These are phyloP conservation scores for Lasioglossum villosulum DNA, from an alignment of 2,888 invertebrate genomes.

Conservation along the genomic window DNA sequence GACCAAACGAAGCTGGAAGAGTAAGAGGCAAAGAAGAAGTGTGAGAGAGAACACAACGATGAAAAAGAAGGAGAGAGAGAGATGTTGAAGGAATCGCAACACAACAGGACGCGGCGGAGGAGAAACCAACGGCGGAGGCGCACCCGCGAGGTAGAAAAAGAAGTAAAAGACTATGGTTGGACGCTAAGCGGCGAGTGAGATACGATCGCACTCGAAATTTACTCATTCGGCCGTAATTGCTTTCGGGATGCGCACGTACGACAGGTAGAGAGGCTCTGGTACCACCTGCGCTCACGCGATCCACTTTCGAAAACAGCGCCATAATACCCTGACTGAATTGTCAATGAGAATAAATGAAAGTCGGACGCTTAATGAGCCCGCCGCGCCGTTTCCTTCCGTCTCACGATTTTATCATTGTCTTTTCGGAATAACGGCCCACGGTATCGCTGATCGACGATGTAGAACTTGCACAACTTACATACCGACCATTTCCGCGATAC, in stretches of 20 bases:
- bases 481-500: no score
- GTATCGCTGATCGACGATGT: neutral
- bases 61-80: neutral
- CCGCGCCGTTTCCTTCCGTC: constrained; percentile 6
- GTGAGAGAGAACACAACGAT: neutral
- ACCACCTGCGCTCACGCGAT: constrained; percentile 64
- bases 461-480: neutral
- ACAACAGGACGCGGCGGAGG: constrained; percentile 28
- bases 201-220: constrained; percentile 63
- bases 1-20: constrained; percentile 15
- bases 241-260: constrained; percentile 62
- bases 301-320: constrained; percentile 55
- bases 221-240: constrained; percentile 63
- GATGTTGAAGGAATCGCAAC: constrained; percentile 27
- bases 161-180: constrained; percentile 35
- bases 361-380: constrained; percentile 39
- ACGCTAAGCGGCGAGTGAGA: constrained; percentile 58
- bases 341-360: constrained; percentile 55
- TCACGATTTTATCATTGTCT: constrained; percentile 19
- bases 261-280: constrained; percentile 47
- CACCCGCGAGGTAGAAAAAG: constrained; percentile 44
- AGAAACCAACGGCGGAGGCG: constrained; percentile 32
- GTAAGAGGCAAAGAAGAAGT: neutral
- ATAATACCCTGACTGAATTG: constrained; percentile 42
- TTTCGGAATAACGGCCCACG: neutral